These are phyloP conservation scores for Pristionchus japonicus DNA, from an alignment of 2,888 invertebrate genomes.

Conservation along the genomic window DNA sequence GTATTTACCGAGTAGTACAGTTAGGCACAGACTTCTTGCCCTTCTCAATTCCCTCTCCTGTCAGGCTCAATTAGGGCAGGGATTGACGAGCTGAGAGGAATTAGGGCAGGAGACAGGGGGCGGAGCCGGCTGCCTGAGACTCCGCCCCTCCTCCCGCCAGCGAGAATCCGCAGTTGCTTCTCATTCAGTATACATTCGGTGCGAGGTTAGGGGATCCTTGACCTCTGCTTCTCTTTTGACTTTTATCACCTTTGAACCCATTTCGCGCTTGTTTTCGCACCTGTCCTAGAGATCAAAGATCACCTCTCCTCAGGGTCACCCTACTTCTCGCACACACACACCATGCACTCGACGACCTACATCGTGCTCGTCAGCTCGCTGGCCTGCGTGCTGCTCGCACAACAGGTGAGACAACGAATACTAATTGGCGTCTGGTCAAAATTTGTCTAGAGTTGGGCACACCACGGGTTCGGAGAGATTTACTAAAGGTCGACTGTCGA, in stretches of 20 bases:
- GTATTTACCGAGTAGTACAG: background rate
- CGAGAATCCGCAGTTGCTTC: background rate
- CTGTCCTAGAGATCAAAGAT: background rate
- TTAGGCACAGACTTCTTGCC: background rate
- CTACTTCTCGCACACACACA: background rate
- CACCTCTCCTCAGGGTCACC: background rate
- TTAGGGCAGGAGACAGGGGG: background rate
- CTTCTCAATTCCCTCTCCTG: background rate
- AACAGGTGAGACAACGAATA: slow-evolving; percentile 7
- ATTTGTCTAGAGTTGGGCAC: background rate
- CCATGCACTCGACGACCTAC: slow-evolving; percentile 38
- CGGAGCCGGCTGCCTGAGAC: background rate
- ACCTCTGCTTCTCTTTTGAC: background rate
- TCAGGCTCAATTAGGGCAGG: background rate
- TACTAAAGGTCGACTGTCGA: background rate
- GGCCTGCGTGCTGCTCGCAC: slow-evolving; percentile 39
- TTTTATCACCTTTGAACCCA: background rate
- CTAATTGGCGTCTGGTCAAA: background rate
- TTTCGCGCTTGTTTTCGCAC: background rate
- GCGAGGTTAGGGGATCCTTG: background rate
- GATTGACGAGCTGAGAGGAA: background rate
- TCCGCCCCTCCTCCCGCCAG: background rate
- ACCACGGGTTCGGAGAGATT: background rate
- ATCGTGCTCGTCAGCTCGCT: slow-evolving; percentile 38
- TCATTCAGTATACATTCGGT: background rate